A percentile compares a stretch with the other conserved stretches of the same genome.
These are phyloP conservation scores for Addax nasomaculatus DNA, from an alignment of 2,113 vertebrate species.

Conservation along the genomic window DNA sequence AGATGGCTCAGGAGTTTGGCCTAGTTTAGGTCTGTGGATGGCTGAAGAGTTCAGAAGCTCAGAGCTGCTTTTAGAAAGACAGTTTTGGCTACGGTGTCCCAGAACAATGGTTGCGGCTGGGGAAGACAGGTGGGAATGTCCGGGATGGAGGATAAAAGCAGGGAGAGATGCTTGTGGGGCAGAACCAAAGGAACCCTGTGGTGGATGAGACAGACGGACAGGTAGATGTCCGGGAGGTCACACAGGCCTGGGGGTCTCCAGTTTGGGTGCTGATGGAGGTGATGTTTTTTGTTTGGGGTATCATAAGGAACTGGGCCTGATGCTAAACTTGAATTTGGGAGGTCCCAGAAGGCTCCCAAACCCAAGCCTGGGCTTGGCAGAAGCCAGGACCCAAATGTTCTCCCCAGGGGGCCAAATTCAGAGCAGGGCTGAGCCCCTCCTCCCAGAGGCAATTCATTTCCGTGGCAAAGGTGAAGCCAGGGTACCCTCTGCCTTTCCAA, in stretches of 20 bases:
- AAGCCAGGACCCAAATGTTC: not conserved
- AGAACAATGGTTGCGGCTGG: not conserved
- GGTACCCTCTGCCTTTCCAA: not conserved
- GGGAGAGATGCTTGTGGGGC: not conserved
- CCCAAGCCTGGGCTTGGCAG: not conserved
- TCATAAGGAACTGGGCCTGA: not conserved
- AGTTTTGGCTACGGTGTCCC: not conserved
- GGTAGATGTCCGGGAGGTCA: not conserved
- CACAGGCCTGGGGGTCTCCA: not conserved
- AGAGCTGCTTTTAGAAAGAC: conserved; percentile 7
- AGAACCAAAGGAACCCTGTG: not conserved
- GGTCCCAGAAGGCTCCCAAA: not conserved
- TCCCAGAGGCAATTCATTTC: not conserved
- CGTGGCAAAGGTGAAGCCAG: not conserved
- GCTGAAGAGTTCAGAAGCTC: conserved; percentile 15
- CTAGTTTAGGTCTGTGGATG: conserved; percentile 26
- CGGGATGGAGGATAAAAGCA: not conserved
- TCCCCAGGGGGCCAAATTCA: not conserved
- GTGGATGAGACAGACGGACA: not conserved
- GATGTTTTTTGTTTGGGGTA: not conserved
- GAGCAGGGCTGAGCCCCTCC: not conserved
- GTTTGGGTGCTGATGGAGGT: not conserved
- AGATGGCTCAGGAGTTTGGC: conserved; percentile 18
- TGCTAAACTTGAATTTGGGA: not conserved
- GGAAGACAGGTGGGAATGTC: not conserved